Percentiles rank a stretch among this genome's conserved stretches.
Evolutionary conservation across 2,113 vertebrate species (phyloP).

Genomic region (Rhadina sibilatrix): DNA sequence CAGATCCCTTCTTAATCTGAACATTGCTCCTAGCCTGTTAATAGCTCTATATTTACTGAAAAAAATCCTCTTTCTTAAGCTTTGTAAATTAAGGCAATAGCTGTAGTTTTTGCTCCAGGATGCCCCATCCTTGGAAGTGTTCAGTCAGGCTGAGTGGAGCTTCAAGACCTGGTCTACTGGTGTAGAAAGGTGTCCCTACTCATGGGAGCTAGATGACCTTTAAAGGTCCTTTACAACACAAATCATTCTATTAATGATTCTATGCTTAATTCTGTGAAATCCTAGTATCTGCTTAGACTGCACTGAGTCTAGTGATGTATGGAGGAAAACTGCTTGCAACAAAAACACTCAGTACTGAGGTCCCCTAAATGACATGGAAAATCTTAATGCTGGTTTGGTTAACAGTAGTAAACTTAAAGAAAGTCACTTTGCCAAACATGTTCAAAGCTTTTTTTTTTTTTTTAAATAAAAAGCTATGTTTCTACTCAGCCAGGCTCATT

Average conservation of each 20-base stretch:
- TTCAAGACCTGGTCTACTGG: neutral
- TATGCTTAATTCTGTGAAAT: neutral
- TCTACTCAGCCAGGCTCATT: neutral
- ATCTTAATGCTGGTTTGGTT: neutral
- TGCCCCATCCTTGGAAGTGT: neutral
- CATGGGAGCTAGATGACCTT: neutral
- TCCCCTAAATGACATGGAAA: neutral
- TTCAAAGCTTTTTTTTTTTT: neutral
- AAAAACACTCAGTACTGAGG: neutral
- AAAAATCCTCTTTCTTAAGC: neutral
- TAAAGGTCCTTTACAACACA: no score
- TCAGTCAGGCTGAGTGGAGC: neutral
- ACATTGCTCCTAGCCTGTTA: neutral
- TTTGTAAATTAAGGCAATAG: neutral
- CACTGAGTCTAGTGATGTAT: neutral
- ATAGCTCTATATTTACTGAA: neutral
- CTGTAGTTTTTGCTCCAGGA: neutral
- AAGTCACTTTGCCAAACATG: neutral
- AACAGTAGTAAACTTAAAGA: neutral
- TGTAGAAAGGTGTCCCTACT: neutral
- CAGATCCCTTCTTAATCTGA: neutral
- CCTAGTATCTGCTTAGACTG: neutral
- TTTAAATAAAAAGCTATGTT: neutral
- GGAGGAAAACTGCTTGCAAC: neutral
- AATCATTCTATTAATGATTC: neutral